Conservation (phyloP, 2,797 vertebrate genomes). For the Vireo griseus region DNA sequence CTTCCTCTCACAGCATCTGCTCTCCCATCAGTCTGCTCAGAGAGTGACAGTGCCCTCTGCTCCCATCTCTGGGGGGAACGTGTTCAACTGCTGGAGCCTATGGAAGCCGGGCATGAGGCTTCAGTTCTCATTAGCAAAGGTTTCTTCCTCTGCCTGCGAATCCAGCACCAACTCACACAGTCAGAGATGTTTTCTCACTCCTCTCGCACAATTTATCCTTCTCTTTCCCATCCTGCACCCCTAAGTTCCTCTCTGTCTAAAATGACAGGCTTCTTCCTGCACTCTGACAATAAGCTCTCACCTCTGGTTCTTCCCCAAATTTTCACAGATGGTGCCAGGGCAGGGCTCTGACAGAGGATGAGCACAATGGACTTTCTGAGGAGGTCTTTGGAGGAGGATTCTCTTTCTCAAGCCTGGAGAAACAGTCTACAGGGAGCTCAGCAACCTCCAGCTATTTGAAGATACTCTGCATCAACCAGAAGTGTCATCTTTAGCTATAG, state of each 20-base stretch:
- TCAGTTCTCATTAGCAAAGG: not conserved
- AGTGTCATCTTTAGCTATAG: not conserved
- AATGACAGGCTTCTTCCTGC: not conserved
- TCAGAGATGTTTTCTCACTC: not conserved
- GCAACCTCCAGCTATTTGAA: not conserved
- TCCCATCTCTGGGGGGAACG: not conserved
- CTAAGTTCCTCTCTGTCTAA: not conserved
- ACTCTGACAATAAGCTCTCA: not conserved
- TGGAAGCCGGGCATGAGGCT: not conserved
- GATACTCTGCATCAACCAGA: not conserved
- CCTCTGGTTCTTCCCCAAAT: not conserved
- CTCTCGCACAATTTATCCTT: not conserved
- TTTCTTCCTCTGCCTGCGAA: not conserved
- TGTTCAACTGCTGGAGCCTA: not conserved
- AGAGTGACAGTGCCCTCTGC: slow-evolving; percentile 18
- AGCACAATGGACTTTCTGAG: not conserved
- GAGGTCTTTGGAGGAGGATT: not conserved
- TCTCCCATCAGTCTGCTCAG: not conserved
- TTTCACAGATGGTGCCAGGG: not conserved
- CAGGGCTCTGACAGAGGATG: not conserved
- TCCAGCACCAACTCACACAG: not conserved
- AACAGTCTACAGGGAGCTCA: not conserved
- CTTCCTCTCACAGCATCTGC: not conserved
- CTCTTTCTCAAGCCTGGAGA: not conserved
- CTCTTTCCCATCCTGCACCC: not conserved